Percentiles rank a stretch among this genome's conserved stretches.
These are phyloP conservation scores for Peromyscus attwateri DNA, from an alignment of 2,797 vertebrate species.

Conservation along the genomic window DNA sequence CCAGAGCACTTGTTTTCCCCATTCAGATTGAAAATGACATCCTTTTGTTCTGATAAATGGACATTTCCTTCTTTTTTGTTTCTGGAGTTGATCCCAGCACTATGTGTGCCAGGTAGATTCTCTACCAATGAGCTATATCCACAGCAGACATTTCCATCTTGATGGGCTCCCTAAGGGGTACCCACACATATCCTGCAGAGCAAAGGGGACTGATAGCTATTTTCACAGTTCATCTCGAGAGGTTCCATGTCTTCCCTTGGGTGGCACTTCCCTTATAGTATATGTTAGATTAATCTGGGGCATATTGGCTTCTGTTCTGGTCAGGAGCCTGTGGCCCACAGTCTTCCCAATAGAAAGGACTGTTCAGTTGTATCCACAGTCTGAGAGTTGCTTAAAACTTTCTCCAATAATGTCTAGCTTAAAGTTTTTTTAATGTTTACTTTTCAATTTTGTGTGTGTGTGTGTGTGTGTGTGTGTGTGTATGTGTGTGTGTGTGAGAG, in stretches of 20 bases:
- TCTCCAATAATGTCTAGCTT: not conserved
- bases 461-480: not conserved
- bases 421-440: not conserved
- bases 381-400: slow-evolving; percentile 14
- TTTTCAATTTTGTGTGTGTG: not conserved
- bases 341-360: not conserved
- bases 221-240: not conserved
- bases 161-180: slow-evolving; percentile 14
- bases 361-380: not conserved
- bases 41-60: slow-evolving; percentile 6
- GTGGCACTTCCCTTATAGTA: not conserved
- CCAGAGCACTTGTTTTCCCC: not conserved
- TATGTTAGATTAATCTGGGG: not conserved
- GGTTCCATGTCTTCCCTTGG: not conserved
- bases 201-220: not conserved
- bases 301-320: not conserved
- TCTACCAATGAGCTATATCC: not conserved
- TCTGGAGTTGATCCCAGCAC: not conserved
- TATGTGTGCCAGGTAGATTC: not conserved
- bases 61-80: not conserved
- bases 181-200: not conserved
- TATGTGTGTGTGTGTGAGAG: not conserved
- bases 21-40: not conserved
- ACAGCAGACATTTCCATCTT: not conserved
- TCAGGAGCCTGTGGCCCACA: not conserved